Evolutionary conservation across 2,797 vertebrate species (phyloP), one percentile per base, ranked within the genome.

Genomic region (Mus caroli): DNA sequence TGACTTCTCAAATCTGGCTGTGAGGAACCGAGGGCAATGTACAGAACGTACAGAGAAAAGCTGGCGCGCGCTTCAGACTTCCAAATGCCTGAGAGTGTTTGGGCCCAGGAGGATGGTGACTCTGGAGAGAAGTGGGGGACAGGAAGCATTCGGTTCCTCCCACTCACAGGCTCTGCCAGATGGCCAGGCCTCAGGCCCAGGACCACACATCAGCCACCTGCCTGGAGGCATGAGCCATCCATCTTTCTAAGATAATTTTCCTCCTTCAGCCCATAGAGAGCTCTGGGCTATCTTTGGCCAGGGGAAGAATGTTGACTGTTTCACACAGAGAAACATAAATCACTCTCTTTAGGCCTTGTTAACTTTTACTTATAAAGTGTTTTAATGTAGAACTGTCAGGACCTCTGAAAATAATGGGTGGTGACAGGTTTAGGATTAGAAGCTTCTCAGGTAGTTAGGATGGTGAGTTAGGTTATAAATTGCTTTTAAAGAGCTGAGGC

Each of bases 371-470:
- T 97, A 97, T 92, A 96, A 98, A 97, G 91, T 97, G 94, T 94
- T 98, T 97, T 94, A 98, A 98, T 96, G 95, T 94, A 97, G 95
- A 97, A 97, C 96, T 94, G 92, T 97, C 94, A 92, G 91, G 91
- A 97, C 95, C 88, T 92, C 40, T 96, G 97, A 98, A 98, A 98
- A 98, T 97, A 98, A 98, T 97, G 95, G 94, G 94, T 88, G 94
- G 87, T 97, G 98, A 98, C 98, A 98, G 96, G 92, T 96, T 94
- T 93, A 98, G 97, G 96, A 98, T 98, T 98, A 98, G 98, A 97
- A 96, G 98, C 96, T 98, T 98, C 97, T 98, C 97, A 96, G 94
- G 96, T 96, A 98, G 96, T 97, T 98, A 98, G 92, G 97, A 97
- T 87, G 96, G 91, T 97, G 97, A 98, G 97, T 96, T 98, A 19